Base-by-base conservation (phyloP, 2,888 invertebrate genomes). In the Siphonodentalium dalli region DNA sequence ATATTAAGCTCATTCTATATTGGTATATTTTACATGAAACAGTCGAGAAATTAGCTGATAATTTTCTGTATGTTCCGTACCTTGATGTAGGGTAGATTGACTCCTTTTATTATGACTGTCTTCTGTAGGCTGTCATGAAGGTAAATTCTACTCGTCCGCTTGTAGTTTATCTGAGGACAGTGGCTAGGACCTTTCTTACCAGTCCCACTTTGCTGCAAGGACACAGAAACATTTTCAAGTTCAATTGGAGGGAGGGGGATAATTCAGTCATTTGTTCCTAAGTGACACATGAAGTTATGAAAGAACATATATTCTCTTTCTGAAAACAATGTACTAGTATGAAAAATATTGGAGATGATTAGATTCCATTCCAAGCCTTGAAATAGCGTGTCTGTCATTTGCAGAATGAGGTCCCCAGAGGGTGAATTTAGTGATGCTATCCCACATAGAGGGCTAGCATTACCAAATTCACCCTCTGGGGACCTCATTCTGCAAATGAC, bases 161-260 rank as follows among this genome's bases (percentile, higher is more conserved):
- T 52, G 23, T 54, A 61, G 40, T 72, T 68, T 28, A 74, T 66
- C 27, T 63, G 61, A 4, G 74, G 74, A 55, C 74, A 74, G 58
- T 69, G 69, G 15, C 64, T 48, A 0, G 69, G 63, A 1, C 74
- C 72, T 28, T 60, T 61, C 42, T 60, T 63, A 11, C 72, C 71
- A 9, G 66, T 43, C 28, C 58, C 53, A 2, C 57, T 58, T 15
- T 51, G 60, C 63, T 68, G 60, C 26, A 61, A 52, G 11, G 23
- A 33, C 9, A 31, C 27, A n/a, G n/a, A n/a, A n/a, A n/a, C n/a
- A n/a, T n/a, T n/a, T n/a, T n/a, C n/a, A n/a, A n/a, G n/a, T n/a
- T n/a, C n/a, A n/a, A n/a, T n/a, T n/a, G n/a, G n/a, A n/a, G n/a
- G n/a, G n/a, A n/a, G n/a, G n/a, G n/a, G n/a, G n/a, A n/a, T n/a